Conservation (phyloP, 2,113 vertebrate genomes). For the Camelus dromedarius region DNA sequence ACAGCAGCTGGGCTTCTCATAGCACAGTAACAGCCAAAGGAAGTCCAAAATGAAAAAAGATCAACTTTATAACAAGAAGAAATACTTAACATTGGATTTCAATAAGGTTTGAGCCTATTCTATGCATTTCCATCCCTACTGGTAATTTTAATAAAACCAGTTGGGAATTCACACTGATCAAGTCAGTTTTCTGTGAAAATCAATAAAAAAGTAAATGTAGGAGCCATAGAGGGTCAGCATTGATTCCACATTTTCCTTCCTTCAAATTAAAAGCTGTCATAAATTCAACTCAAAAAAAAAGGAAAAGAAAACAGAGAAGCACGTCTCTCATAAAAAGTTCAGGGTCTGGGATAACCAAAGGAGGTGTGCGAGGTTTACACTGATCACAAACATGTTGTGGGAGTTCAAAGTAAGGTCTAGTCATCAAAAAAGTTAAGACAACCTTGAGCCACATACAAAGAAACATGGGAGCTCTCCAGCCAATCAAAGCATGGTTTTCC, state of each 20-base stretch:
- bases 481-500: neutral
- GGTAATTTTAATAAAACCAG: slow-evolving; percentile 59
- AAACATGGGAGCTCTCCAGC: neutral
- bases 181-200: slow-evolving; percentile 37
- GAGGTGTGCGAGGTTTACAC: neutral
- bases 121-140: neutral
- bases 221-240: neutral
- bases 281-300: neutral
- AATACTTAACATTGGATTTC: neutral
- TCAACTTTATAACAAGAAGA: neutral
- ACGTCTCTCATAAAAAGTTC: neutral
- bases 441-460: neutral
- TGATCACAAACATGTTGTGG: neutral
- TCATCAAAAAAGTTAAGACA: neutral
- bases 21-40: neutral
- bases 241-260: neutral
- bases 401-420: neutral
- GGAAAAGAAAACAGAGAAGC: neutral
- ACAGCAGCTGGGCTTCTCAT: neutral
- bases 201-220: slow-evolving; percentile 29
- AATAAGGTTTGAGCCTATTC: neutral
- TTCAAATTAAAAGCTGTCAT: slow-evolving; percentile 56
- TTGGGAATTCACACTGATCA: neutral
- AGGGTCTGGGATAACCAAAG: neutral
- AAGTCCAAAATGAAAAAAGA: neutral